These are phyloP conservation scores for Coremacera marginata DNA, from an alignment of 2,888 invertebrate genomes.

Conservation along the genomic window DNA sequence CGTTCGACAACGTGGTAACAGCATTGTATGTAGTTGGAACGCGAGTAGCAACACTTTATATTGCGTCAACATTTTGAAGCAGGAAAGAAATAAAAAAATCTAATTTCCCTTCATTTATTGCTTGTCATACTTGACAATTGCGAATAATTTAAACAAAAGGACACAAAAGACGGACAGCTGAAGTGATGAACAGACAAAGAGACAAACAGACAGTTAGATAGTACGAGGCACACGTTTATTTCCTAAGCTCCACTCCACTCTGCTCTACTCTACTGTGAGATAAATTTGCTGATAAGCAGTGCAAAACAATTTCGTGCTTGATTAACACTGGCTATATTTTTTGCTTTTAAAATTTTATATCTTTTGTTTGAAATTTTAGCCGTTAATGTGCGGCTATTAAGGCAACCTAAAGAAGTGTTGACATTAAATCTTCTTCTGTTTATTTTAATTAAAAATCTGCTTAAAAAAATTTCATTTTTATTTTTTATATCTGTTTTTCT, in stretches of 20 bases:
- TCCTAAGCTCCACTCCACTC: not conserved
- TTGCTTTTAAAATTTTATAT: not conserved
- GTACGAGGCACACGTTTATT: not conserved
- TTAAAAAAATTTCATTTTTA: not conserved
- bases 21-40: not conserved
- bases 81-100: not conserved
- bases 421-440: not conserved
- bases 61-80: not conserved
- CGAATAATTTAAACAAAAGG: slow-evolving; percentile 19
- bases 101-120: slow-evolving; percentile 28
- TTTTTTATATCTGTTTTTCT: not conserved
- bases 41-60: not conserved
- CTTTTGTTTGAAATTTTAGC: not conserved
- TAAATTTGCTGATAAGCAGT: slow-evolving; percentile 13
- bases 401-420: not conserved
- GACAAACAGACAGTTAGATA: not conserved
- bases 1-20: not conserved
- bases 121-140: slow-evolving; percentile 25
- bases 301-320: slow-evolving; percentile 3
- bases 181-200: not conserved
- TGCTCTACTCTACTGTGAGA: not conserved
- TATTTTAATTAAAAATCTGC: slow-evolving; percentile 10
- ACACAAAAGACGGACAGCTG: not conserved
- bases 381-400: too few species aligned
- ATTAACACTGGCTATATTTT: not conserved